Conservation (phyloP, 2,888 invertebrate species). For the Chromoteleia sp. region DNA sequence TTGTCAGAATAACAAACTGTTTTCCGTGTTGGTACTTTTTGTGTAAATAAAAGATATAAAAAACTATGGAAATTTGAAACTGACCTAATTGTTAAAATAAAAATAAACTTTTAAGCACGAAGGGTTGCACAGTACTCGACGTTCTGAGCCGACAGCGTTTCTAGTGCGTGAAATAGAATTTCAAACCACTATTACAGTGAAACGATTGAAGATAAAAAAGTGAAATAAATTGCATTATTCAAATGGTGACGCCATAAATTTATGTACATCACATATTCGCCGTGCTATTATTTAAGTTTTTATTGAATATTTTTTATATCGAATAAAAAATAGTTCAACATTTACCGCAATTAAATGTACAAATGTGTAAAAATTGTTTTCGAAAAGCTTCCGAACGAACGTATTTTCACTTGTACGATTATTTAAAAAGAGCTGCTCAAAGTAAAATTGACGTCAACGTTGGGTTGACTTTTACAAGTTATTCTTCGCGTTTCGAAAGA, state of each 20-base stretch:
- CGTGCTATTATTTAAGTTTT: background rate
- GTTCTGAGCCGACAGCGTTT: constrained; percentile 7
- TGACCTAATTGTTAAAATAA: constrained; percentile 7
- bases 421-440: too few species aligned
- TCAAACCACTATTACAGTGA: constrained; percentile 10
- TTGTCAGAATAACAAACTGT: constrained; percentile 13
- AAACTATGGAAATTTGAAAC: constrained; percentile 3
- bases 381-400: too few species aligned
- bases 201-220: constrained; percentile 21
- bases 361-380: too few species aligned
- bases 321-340: background rate
- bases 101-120: constrained; percentile 9
- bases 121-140: constrained; percentile 6
- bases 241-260: constrained; percentile 4
- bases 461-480: background rate
- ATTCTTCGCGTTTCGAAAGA: background rate
- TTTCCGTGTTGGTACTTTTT: constrained; percentile 3
- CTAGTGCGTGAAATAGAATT: constrained; percentile 15
- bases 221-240: constrained; percentile 16
- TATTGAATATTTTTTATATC: background rate
- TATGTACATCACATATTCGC: constrained; percentile 1
- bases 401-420: too few species aligned
- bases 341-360: background rate
- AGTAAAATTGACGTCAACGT: too few species aligned
- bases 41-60: background rate